These are phyloP conservation scores for Brachionus rubens DNA, from an alignment of 1,140 invertebrate species.

Conservation along the genomic window DNA sequence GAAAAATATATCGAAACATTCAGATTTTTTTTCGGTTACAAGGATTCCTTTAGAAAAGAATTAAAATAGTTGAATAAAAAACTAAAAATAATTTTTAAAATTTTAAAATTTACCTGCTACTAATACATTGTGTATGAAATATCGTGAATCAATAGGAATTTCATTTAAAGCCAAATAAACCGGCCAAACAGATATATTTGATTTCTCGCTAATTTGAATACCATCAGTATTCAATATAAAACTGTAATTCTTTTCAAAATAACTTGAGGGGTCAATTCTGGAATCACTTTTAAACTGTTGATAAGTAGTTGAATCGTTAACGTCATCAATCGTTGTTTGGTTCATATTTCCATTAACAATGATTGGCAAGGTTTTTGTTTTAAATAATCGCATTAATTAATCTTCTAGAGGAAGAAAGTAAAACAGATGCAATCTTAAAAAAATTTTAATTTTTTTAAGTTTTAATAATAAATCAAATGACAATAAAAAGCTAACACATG, in stretches of 20 bases:
- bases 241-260: constrained; percentile 3
- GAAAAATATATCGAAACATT: no score
- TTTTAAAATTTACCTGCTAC: not conserved
- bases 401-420: not conserved
- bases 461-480: no score
- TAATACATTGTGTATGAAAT: not conserved
- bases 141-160: not conserved
- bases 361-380: not conserved
- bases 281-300: not conserved
- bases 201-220: not conserved
- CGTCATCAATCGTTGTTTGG: not conserved
- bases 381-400: not conserved
- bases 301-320: not conserved
- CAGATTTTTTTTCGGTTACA: no score
- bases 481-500: no score
- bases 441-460: no score
- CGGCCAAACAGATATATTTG: constrained; percentile 2
- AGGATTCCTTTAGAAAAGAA: no score
- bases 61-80: no score
- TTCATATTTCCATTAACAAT: not conserved
- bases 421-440: no score
- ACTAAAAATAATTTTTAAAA: no score
- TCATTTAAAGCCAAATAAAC: not conserved
- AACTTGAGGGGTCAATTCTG: not conserved
- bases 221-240: constrained; percentile 11